Conservation (phyloP, 2,113 vertebrate species). For the Callithrix jacchus region DNA sequence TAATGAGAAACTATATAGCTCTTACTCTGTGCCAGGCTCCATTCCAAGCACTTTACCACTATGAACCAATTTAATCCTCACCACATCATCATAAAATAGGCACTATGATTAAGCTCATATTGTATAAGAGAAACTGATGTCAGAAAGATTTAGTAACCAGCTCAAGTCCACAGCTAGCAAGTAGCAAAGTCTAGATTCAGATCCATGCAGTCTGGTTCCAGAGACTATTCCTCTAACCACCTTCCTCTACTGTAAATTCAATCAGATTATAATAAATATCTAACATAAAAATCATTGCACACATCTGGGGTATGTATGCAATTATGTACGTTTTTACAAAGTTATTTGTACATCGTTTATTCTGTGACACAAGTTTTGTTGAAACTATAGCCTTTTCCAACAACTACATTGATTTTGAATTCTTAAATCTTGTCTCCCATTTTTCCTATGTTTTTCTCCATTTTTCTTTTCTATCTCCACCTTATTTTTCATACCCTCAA, state of each 20-base stretch:
- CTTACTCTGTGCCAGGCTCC: neutral
- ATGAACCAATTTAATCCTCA: neutral
- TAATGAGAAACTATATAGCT: neutral
- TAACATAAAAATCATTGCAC: neutral
- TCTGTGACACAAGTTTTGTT: neutral
- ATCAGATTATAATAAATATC: neutral
- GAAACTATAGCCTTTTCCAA: neutral
- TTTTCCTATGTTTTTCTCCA: neutral
- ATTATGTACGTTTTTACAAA: neutral
- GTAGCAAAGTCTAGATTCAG: neutral
- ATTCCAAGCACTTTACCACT: neutral
- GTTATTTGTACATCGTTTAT: neutral
- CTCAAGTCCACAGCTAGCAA: neutral
- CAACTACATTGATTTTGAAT: neutral
- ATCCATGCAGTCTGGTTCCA: neutral
- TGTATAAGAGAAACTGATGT: neutral
- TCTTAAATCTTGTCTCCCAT: neutral
- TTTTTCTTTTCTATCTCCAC: neutral
- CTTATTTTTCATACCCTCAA: neutral
- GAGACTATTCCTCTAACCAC: neutral
- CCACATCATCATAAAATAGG: neutral
- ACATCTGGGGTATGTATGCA: neutral
- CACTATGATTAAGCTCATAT: neutral
- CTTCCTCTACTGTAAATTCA: neutral
- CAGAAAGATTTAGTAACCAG: neutral